Base-by-base conservation (phyloP, 2,113 vertebrate species). In the Mus pahari region DNA sequence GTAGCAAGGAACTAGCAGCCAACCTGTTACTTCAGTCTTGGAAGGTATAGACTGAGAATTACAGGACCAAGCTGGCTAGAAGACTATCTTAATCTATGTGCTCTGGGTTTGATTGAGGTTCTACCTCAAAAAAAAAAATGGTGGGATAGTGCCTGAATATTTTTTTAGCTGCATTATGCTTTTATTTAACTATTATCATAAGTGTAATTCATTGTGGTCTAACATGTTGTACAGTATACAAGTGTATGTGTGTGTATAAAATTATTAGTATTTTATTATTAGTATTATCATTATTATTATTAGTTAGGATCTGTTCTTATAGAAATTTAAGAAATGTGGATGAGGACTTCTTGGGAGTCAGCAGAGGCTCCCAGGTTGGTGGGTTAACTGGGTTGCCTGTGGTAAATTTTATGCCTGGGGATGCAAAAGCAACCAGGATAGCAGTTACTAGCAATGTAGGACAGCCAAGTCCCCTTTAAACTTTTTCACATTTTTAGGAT, bases 361-460 rank as follows among this genome's bases (percentile, higher is more conserved):
- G 26, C 22, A 42, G 31, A 11, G 39, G 3, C 0, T 7, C 36
- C 50, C 4, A 48, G 2, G 8, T 75, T n/a, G 17, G 7, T 50
- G 60, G 1, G 17, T 58, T 14, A 22, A 50, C 7, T 4, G 9
- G 1, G 16, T 4, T 3, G 11, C 1, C 33, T 79, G 1, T 2
- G n/a, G 7, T 31, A 17, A 60, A 31, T 4, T 45, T 0, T 64
- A 33, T 45, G 31, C 9, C 0, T 9, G 11, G 12, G 8, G 66
- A 55, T 28, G 1, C 12, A 20, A 1, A 16, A 11, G 3, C 4
- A 31, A 20, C 16, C 2, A 45, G 13, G 3, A 24, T 71, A 42
- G 3, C 7, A 33, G 5, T 45, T 10, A 60, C 4, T 50, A 50
- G 20, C 16, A 24, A 24, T 78, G 7, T 90, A 20, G 36, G 39